These are phyloP conservation scores for Tigriopus californicus DNA, from an alignment of 2,888 invertebrate genomes.

Conservation along the genomic window DNA sequence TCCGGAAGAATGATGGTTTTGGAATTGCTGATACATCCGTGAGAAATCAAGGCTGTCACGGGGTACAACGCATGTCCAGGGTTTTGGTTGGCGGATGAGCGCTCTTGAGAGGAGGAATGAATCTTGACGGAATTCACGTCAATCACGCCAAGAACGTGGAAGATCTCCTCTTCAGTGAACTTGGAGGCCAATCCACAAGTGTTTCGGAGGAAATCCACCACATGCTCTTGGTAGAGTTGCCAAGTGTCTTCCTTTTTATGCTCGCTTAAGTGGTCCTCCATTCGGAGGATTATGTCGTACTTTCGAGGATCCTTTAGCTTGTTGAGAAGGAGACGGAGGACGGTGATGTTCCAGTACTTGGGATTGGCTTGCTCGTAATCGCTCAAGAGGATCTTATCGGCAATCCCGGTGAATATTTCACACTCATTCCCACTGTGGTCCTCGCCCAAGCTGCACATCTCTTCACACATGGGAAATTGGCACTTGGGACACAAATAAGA, in stretches of 20 bases:
- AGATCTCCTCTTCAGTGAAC: not conserved
- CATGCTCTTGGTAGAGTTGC: constrained; percentile 1
- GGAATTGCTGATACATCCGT: constrained; percentile 6
- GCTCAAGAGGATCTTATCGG: not conserved
- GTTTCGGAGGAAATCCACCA: constrained; percentile 1
- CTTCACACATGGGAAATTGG: constrained; percentile 20
- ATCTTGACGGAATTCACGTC: constrained; percentile 14
- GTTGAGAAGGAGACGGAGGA: not conserved
- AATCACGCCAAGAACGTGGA: constrained; percentile 1
- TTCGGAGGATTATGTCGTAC: constrained; percentile 5
- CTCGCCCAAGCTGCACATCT: constrained; percentile 18
- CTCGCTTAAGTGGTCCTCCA: constrained; percentile 8
- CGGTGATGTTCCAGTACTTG: constrained; percentile 7
- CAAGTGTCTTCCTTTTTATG: constrained; percentile 2
- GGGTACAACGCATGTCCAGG: constrained; percentile 8
- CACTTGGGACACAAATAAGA: constrained; percentile 21
- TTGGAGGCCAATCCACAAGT: not conserved
- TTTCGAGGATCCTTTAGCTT: not conserved
- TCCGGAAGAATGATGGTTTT: constrained; percentile 6
- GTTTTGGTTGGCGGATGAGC: not conserved
- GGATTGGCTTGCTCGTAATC: not conserved
- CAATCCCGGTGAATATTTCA: not conserved
- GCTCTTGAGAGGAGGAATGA: not conserved
- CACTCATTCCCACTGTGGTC: constrained; percentile 11
- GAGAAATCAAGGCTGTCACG: constrained; percentile 8